phyloP scores from a whole-genome alignment of 2,888 invertebrate genomes.

The Physocephala rufipes region DNA sequence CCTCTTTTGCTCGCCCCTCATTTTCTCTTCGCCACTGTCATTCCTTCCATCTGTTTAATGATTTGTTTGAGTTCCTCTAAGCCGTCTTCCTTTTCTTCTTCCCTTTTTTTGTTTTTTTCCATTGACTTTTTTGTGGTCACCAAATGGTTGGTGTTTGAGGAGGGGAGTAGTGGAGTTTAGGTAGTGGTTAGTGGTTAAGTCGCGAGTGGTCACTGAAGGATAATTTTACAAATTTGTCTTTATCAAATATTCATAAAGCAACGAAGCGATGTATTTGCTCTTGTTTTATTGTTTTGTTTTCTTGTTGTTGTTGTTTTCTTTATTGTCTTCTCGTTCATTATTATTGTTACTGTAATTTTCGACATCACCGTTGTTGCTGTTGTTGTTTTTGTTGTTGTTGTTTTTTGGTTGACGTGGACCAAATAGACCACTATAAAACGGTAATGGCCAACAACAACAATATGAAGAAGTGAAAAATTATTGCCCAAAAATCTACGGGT shows the following conservation, averaged over 20 bases:
- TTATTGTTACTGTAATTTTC: no score
- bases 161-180: not conserved
- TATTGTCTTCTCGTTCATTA: no score
- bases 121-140: not conserved
- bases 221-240: slow-evolving; percentile 14
- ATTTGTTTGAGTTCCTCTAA: not conserved
- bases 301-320: not conserved
- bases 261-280: not conserved
- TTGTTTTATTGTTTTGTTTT: no score
- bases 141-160: not conserved
- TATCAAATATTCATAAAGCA: slow-evolving; percentile 7
- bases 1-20: not conserved
- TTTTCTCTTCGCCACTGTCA: no score
- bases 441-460: slow-evolving; percentile 5
- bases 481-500: not conserved
- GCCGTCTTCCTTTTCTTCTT: not conserved
- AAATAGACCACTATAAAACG: not conserved
- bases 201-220: not conserved
- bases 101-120: not conserved
- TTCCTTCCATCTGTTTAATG: not conserved
- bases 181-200: no score
- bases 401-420: not conserved
- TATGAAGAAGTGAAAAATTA: slow-evolving; percentile 39
- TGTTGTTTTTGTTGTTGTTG: slow-evolving; percentile 1
- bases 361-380: no score